Conservation (phyloP, 2,113 vertebrate species). For the Urocitellus parryii region DNA sequence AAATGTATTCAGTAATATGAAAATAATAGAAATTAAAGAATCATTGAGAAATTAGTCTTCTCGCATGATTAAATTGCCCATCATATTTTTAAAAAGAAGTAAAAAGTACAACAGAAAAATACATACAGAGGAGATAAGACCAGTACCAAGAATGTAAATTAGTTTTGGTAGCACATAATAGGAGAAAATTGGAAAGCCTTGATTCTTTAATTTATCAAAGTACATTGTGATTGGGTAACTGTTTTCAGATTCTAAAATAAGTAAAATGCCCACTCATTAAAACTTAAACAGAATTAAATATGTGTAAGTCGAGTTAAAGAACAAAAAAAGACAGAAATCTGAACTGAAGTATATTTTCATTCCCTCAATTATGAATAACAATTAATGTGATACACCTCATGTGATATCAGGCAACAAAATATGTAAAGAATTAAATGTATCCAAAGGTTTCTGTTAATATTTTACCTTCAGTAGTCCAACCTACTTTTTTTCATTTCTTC, state of each 20-base stretch:
- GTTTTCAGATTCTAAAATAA: background rate
- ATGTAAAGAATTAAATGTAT: background rate
- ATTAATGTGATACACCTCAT: background rate
- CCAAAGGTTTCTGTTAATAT: background rate
- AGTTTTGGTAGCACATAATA: background rate
- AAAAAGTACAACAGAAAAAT: background rate
- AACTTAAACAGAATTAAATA: background rate
- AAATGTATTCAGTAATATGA: constrained; percentile 51
- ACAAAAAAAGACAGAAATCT: background rate
- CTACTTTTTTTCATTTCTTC: background rate
- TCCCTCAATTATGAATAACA: background rate
- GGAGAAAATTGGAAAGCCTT: background rate
- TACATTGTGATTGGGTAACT: background rate
- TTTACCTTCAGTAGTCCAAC: background rate
- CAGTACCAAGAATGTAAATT: background rate
- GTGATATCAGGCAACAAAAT: background rate
- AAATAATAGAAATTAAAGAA: constrained; percentile 51
- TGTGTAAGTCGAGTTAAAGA: background rate
- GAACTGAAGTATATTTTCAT: background rate
- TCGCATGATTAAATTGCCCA: background rate
- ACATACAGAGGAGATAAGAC: background rate
- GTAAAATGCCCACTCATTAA: background rate
- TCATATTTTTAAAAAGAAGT: background rate
- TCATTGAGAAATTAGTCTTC: background rate
- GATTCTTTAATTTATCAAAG: constrained; percentile 33